Conservation (phyloP, 2,888 invertebrate species). For the Trissolcus japonicus region DNA sequence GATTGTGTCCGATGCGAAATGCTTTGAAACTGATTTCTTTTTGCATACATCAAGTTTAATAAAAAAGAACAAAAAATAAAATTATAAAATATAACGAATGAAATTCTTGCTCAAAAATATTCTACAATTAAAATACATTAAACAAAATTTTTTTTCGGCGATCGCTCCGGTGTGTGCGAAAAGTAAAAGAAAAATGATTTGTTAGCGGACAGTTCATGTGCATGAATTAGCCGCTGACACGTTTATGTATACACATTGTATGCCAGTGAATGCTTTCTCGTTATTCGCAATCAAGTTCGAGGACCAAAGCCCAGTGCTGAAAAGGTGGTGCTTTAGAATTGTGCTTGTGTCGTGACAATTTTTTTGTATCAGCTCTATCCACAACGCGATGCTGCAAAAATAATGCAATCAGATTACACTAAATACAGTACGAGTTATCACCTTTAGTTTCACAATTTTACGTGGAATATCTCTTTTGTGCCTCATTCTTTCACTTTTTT, state of each 20-base stretch:
- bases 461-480: no score
- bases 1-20: constrained; percentile 45
- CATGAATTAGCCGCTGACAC: no score
- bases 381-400: no score
- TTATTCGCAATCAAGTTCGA: constrained; percentile 25
- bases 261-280: constrained; percentile 61
- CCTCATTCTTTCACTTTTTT: no score
- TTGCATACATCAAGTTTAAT: constrained; percentile 16
- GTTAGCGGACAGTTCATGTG: neutral
- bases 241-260: constrained; percentile 57
- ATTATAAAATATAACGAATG: no score
- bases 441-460: no score
- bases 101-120: no score
- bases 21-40: constrained; percentile 32
- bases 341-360: neutral
- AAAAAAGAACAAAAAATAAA: no score
- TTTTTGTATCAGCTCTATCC: neutral
- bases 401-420: no score
- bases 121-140: no score
- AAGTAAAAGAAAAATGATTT: neutral
- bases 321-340: constrained; percentile 5
- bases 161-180: neutral
- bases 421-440: no score
- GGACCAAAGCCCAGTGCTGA: constrained; percentile 47
- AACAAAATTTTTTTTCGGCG: neutral